Evolutionary conservation across 2,888 invertebrate species (phyloP).

Genomic region (Lycocerus yunnanus): DNA sequence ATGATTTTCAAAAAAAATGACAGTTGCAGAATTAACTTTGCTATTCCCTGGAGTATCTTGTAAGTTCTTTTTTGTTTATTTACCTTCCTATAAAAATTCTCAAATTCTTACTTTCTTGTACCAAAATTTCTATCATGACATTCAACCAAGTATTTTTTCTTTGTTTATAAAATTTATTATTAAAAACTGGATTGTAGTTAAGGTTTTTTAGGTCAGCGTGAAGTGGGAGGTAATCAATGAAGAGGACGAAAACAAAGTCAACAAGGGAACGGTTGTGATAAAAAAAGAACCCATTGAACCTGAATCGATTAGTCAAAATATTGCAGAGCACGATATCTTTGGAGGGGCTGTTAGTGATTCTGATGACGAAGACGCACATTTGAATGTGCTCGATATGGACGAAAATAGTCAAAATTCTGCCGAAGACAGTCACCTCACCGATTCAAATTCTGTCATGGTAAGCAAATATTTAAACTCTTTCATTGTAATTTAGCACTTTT

Average conservation of each 20-base stretch:
- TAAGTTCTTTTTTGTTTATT: too few species aligned
- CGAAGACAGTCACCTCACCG: constrained; percentile 75
- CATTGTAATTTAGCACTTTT: constrained; percentile 10
- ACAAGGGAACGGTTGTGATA: constrained; percentile 51
- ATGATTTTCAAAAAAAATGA: too few species aligned
- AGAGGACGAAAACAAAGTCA: constrained; percentile 71
- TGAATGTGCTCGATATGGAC: constrained; percentile 77
- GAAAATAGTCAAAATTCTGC: constrained; percentile 76
- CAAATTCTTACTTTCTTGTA: too few species aligned
- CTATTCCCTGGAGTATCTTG: too few species aligned
- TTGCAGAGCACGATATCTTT: constrained; percentile 84
- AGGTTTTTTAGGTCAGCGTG: constrained; percentile 58
- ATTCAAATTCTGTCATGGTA: constrained; percentile 65
- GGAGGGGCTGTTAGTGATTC: constrained; percentile 92
- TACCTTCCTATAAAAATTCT: too few species aligned
- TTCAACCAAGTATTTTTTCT: too few species aligned
- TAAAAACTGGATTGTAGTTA: background rate
- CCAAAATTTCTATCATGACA: too few species aligned
- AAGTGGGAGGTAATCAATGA: constrained; percentile 90
- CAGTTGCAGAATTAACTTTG: too few species aligned
- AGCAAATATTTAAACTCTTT: constrained; percentile 15
- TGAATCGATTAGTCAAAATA: constrained; percentile 49
- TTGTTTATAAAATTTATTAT: too few species aligned
- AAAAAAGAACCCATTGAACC: constrained; percentile 51
- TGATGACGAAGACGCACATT: constrained; percentile 72